A percentile compares a stretch with the other conserved stretches of the same genome.
These are phyloP conservation scores for Anoplophora glabripennis DNA, from an alignment of 1,140 invertebrate species.

Conservation along the genomic window DNA sequence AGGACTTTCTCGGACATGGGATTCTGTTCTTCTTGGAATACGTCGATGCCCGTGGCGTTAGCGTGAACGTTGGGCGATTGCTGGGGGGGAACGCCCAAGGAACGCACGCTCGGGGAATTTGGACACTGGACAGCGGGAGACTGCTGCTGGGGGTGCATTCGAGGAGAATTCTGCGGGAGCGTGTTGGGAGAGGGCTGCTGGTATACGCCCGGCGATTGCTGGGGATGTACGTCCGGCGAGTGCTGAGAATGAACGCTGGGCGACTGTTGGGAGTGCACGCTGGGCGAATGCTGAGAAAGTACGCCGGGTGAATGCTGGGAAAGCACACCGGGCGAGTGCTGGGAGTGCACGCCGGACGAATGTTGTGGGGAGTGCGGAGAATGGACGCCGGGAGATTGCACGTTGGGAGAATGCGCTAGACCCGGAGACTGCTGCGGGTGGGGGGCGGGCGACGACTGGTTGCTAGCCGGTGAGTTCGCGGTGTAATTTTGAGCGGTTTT, in stretches of 20 bases:
- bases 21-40: slow-evolving; percentile 27
- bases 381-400: slow-evolving; percentile 18
- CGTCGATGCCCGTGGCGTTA: slow-evolving; percentile 41
- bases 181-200: slow-evolving; percentile 9
- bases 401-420: slow-evolving; percentile 17
- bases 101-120: background rate
- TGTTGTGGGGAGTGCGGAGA: slow-evolving; percentile 29
- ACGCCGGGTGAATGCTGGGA: slow-evolving; percentile 13
- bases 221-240: background rate
- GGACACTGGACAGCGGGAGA: no score
- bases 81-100: background rate
- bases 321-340: slow-evolving; percentile 17
- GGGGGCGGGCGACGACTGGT: slow-evolving; percentile 31
- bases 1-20: background rate
- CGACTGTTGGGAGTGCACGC: slow-evolving; percentile 14
- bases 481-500: slow-evolving; percentile 36
- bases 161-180: slow-evolving; percentile 14
- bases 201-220: slow-evolving; percentile 19
- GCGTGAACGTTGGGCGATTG: slow-evolving; percentile 19
- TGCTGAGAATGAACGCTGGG: background rate
- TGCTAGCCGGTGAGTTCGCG: slow-evolving; percentile 33
- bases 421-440: slow-evolving; percentile 35
- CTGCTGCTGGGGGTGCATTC: background rate
- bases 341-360: background rate
- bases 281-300: slow-evolving; percentile 9